Evolutionary conservation across 2,113 vertebrate species (phyloP), one percentile per base, ranked within the genome.

Genomic region (Gymnogyps californianus): DNA sequence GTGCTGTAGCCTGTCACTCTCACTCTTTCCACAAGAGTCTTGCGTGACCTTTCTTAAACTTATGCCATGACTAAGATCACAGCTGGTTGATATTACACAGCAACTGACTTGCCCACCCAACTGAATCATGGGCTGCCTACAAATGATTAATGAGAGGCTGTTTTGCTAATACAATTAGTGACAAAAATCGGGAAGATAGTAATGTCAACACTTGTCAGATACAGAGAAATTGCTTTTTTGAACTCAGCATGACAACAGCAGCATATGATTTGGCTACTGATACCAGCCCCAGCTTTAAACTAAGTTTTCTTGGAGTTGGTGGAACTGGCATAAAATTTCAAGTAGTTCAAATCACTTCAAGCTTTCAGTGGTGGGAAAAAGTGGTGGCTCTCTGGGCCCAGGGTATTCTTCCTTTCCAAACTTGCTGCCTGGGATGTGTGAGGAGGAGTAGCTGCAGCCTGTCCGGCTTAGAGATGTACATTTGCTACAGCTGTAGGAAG

Each of bases 51-150:
- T 94, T 87, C 62, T 72, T 79, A 57, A 92, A 77, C 28, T 71
- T 89, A 49, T 80, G 52, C 58, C 32, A 9, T 89, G 78, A 96
- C 71, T 94, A 96, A 94, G 66, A 94, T 84, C 77, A 85, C 89
- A 93, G 87, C 58, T 95, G 93, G 34, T 29, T 92, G 72, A 84
- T 91, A 91, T 82, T 87, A 84, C 12, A 78, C 87, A 87, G 61
- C 44, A n/a, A 65, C 34, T 52, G 78, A 96, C 89, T 96, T 49
- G 4, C 83, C 62, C 93, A 94, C 46, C 58, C 62, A 57, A 18
- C 74, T 96, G 93, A 96, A 96, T 96, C 94, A 94, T 28, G n/a
- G 66, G 16, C 70, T 95, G 77, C 69, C 78, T 87, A 74, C 62
- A 83, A 94, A 79, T 89, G 75, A 96, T 89, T 82, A 95, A 85